These are phyloP conservation scores for Drosophila leontia DNA, from an alignment of 1,140 invertebrate genomes.

Conservation along the genomic window DNA sequence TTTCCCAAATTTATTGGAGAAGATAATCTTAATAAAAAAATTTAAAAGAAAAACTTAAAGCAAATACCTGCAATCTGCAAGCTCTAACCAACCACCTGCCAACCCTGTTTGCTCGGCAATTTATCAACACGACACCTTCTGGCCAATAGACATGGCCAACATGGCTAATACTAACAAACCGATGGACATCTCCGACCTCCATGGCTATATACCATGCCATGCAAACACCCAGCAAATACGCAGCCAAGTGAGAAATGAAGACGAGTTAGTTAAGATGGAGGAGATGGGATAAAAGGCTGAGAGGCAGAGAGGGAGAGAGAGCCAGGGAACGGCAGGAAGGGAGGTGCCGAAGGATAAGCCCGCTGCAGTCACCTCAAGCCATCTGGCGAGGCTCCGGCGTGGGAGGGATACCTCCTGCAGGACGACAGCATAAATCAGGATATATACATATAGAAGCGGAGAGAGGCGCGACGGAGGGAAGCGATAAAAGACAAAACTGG, in stretches of 20 bases:
- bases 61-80: conserved; percentile 1
- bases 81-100: conserved; percentile 27
- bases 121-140: conserved; percentile 52
- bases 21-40: neutral
- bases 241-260: conserved; percentile 82
- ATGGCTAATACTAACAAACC: conserved; percentile 51
- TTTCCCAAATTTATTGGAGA: neutral
- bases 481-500: conserved; percentile 46
- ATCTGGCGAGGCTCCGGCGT: conserved; percentile 51
- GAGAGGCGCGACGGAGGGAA: neutral
- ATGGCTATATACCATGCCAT: conserved; percentile 8
- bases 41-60: neutral
- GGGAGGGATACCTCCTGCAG: conserved; percentile 12
- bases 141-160: conserved; percentile 72
- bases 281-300: neutral
- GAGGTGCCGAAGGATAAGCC: conserved; percentile 45
- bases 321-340: neutral
- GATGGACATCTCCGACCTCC: conserved; percentile 25
- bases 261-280: conserved; percentile 75
- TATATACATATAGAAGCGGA: conserved; percentile 14
- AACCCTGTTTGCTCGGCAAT: conserved; percentile 56
- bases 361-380: conserved; percentile 54
- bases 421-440: conserved; percentile 75
- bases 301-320: neutral
- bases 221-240: conserved; percentile 66